phyloP scores from a whole-genome alignment of 2,113 vertebrate species.

The Jacana jacana region DNA sequence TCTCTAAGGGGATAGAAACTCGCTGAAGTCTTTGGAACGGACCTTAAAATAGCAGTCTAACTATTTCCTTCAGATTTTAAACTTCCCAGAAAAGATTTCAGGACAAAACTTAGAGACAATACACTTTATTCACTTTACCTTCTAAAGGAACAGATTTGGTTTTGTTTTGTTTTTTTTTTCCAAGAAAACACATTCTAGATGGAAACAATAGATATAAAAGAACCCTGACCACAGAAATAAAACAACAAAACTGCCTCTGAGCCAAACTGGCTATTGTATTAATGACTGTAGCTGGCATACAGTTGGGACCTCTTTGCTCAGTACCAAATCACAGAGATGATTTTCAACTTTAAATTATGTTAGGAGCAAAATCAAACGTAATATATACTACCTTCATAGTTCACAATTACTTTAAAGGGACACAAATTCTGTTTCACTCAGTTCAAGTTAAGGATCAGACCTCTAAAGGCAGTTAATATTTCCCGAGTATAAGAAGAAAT shows the following conservation, averaged over 20 bases:
- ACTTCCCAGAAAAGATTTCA: neutral
- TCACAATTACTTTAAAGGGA: neutral
- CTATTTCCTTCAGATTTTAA: neutral
- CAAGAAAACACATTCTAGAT: neutral
- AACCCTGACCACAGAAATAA: neutral
- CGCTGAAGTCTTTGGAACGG: neutral
- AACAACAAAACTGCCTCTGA: neutral
- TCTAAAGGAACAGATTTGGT: neutral
- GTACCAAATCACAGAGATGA: slow-evolving; percentile 38
- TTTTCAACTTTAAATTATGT: slow-evolving; percentile 34
- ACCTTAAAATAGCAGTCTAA: neutral
- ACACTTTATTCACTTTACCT: neutral
- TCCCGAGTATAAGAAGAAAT: neutral
- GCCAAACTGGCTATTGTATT: neutral
- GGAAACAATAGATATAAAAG: neutral
- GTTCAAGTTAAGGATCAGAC: neutral
- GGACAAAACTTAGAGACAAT: neutral
- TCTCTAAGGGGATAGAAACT: neutral
- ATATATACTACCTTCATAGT: neutral
- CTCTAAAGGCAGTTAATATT: neutral
- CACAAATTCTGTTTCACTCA: neutral
- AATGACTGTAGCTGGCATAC: neutral
- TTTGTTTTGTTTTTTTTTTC: neutral
- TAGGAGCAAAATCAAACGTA: slow-evolving; percentile 26
- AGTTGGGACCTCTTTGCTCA: neutral